Conservation (phyloP, 2,888 invertebrate species). For the Cephus pulcher region DNA sequence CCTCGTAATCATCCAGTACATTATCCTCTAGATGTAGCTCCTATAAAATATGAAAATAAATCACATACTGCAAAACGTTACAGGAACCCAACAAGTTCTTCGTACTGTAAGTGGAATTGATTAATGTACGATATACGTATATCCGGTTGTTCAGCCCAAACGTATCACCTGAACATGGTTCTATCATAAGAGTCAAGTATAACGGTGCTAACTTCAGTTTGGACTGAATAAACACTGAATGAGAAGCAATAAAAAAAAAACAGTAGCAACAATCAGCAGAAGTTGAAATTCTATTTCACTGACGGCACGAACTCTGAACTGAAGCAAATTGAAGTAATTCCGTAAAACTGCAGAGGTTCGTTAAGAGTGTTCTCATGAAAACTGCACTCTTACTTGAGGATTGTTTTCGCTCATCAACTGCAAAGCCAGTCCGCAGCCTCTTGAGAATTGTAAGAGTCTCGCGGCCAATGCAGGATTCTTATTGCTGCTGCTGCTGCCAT, state of each 20-base stretch:
- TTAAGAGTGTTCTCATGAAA: not conserved
- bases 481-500: constrained; percentile 31
- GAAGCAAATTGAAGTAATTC: not conserved
- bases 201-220: not conserved
- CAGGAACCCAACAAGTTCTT: not conserved
- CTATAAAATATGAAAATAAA: constrained; percentile 14
- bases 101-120: not conserved
- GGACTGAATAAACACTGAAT: too few relatives aligned
- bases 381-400: not conserved
- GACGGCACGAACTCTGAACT: not conserved
- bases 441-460: constrained; percentile 79
- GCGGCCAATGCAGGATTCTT: constrained; percentile 69
- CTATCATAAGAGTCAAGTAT: not conserved
- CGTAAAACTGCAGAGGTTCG: not conserved
- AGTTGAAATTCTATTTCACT: not conserved
- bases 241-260: too few relatives aligned
- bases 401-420: constrained; percentile 75
- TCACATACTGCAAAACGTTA: too few relatives aligned
- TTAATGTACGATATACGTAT: too few relatives aligned
- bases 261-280: not conserved
- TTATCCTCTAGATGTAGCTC: constrained; percentile 46
- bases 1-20: constrained; percentile 49
- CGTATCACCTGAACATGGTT: not conserved
- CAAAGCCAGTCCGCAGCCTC: constrained; percentile 80
- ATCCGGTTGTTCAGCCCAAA: too few relatives aligned